Evolutionary conservation across 2,888 invertebrate species (phyloP).

Genomic region (Euzophera pinguis): DNA sequence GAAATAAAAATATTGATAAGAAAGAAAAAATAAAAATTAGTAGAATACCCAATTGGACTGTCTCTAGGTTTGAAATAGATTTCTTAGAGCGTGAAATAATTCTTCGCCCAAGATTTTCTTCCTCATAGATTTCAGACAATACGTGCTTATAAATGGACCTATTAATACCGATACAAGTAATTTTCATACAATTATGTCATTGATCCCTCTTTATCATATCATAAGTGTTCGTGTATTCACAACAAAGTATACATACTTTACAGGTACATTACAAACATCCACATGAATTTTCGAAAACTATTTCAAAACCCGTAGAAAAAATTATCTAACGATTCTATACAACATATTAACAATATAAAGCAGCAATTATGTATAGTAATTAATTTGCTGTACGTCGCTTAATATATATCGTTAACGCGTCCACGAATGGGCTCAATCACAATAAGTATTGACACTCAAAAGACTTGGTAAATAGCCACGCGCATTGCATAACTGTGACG

Average conservation of each 20-base stretch:
- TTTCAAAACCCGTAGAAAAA: conserved; percentile 71
- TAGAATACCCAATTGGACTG: conserved; percentile 62
- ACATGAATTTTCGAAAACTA: conserved; percentile 53
- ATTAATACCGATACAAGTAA: conserved; percentile 32
- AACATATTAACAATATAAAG: conserved; percentile 41
- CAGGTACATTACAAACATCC: conserved; percentile 41
- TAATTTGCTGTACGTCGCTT: conserved; percentile 36
- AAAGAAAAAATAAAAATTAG: too few relatives aligned
- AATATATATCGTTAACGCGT: conserved; percentile 45
- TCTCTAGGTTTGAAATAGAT: conserved; percentile 72
- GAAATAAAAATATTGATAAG: too few relatives aligned
- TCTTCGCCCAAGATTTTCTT: neutral
- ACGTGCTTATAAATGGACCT: conserved; percentile 18
- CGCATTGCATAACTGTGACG: conserved; percentile 45
- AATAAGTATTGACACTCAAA: conserved; percentile 47
- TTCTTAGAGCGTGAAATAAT: conserved; percentile 30
- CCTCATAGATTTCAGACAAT: conserved; percentile 16
- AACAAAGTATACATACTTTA: conserved; percentile 41
- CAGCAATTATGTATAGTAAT: conserved; percentile 34
- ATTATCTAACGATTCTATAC: conserved; percentile 35
- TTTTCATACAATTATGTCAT: conserved; percentile 48
- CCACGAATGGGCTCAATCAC: conserved; percentile 54
- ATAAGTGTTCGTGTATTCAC: conserved; percentile 55
- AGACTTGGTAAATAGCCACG: conserved; percentile 44
- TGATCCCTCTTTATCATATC: conserved; percentile 70